These are phyloP conservation scores for Microplitis demolitor DNA, from an alignment of 1,140 invertebrate genomes.

Conservation along the genomic window DNA sequence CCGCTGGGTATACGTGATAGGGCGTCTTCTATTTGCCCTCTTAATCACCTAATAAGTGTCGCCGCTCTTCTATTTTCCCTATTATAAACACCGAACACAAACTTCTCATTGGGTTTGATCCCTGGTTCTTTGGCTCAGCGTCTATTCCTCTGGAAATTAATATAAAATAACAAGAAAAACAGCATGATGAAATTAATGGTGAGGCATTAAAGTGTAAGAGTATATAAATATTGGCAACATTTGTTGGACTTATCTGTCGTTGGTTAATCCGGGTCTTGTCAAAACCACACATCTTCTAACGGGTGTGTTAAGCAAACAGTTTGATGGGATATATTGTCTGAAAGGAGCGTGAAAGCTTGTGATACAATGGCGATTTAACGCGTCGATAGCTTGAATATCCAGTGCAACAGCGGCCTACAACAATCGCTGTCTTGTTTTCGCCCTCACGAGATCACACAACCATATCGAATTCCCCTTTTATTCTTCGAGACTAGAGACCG, in stretches of 20 bases:
- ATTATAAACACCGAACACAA: constrained; percentile 24
- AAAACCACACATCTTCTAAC: constrained; percentile 39
- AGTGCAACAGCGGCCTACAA: not conserved
- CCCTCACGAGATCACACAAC: not conserved
- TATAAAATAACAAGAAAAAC: no score
- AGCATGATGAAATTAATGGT: no score
- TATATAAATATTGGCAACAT: not conserved
- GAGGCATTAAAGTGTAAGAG: not conserved
- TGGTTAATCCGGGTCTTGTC: constrained; percentile 52
- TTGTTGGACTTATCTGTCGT: constrained; percentile 20
- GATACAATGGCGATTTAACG: constrained; percentile 54
- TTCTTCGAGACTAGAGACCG: not conserved
- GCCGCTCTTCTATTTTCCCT: not conserved
- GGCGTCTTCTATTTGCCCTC: constrained; percentile 47
- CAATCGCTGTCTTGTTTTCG: not conserved
- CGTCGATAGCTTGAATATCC: constrained; percentile 49
- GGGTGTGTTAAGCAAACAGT: constrained; percentile 14
- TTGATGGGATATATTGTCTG: no score
- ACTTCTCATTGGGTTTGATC: no score
- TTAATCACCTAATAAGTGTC: constrained; percentile 52
- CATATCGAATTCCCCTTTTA: constrained; percentile 29
- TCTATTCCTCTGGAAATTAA: no score
- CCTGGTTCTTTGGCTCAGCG: no score
- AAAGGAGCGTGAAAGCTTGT: constrained; percentile 30
- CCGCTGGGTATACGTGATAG: constrained; percentile 33